Evolutionary conservation across 2,888 invertebrate genomes (phyloP), one percentile per base, ranked within the genome.

Genomic region (Diaperis boleti): DNA sequence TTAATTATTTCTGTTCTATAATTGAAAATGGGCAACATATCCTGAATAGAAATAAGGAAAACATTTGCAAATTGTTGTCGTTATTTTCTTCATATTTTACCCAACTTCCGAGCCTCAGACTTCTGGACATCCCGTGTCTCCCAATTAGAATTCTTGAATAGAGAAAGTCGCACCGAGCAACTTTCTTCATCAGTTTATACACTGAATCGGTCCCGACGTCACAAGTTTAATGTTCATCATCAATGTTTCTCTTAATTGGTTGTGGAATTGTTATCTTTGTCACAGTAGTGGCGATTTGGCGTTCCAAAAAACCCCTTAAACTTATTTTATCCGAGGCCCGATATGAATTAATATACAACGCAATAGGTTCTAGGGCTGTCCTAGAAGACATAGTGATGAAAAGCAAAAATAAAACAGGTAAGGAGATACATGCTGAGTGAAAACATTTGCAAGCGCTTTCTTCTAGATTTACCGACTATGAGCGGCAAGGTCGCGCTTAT

Each of bases 401-500:
- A 17, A 79, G 82, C 62, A 79, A 82, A 65, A 89, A 89, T 79
- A 86, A 83, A 78, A 81, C 79, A 61, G 82, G 85, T 85, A 76
- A 76, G 79, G 8, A n/a, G 11, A 15, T 10, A 26, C 1, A 8
- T 1, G 8, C n/a, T 26, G 6, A 20, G 3, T 20, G 6, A 1
- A 26, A 6, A 26, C 6, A 26, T 8, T 26, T n/a, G 2, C 26
- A 8, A 26, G n/a, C n/a, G n/a, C 26, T 26, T 26, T 31, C 8
- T 52, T 59, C 11, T 54, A 72, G 73, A 72, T 45, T 64, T 75
- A 15, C 64, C 66, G 3, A 5, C 59, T 55, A 87, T 88, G 75
- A 83, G 84, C 31, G 89, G 86, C 54, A 87, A 88, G 82, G 83
- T 92, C 59, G 94, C 92, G 62, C 87, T 95, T 52, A 87, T 95